Base-by-base conservation (phyloP, 1,140 invertebrate species). In the Euwallacea similis region DNA sequence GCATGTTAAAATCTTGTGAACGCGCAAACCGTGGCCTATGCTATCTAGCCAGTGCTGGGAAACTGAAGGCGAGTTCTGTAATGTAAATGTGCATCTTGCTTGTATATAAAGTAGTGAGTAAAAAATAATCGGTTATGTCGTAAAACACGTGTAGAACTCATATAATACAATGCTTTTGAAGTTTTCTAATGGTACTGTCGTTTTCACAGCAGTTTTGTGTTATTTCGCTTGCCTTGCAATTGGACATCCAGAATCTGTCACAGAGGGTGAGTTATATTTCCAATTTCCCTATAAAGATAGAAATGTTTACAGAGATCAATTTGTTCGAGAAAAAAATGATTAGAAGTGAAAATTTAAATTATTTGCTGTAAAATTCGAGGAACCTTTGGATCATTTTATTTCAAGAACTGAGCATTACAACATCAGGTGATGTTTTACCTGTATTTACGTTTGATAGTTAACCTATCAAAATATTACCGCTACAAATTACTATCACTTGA, bases 91-190 rank as follows among this genome's bases (percentile, higher is more conserved):
- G 15, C 21, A 43, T 43, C 33, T 11, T n/a, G 59, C 10, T 63
- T 63, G 21, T 33, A 33, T n/a, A 50, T 55, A 41, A 42, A 60
- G 53, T 65, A 33, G 64, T 62, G 70, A 72, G 47, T 58, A 58
- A 69, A 66, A 75, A 67, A 71, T 69, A 75, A 76, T 75, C 72
- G 74, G 76, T 77, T 76, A 76, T 77, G 75, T 73, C 76, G 73
- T 77, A 77, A 76, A 77, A 73, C 73, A 76, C 76, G 76, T 77
- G 75, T 41, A 62, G 71, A 69, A 67, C 53, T 46, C 65, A 56
- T 44, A 59, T 54, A 66, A 60, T 55, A 72, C 33, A 66, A 77
- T 77, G 76, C 65, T 76, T 66, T 71, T 75, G 15, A 72, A 68
- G 69, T 74, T 74, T 69, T 56, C 62, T 43, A 70, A 64, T 54